Conservation (phyloP, 2,888 invertebrate genomes). For the Drosophila picticornis region DNA sequence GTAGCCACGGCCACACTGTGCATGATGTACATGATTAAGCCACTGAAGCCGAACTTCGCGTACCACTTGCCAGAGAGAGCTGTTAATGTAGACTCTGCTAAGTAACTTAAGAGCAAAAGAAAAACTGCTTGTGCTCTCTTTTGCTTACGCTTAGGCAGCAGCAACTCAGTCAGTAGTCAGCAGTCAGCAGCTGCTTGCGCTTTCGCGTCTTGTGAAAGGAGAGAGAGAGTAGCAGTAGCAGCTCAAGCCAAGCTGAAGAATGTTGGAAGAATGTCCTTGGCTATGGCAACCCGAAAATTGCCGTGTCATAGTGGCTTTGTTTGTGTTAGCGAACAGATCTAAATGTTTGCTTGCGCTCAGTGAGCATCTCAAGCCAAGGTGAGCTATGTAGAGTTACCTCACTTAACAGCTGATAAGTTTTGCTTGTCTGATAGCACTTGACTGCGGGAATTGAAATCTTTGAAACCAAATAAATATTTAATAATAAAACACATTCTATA, state of each 20-base stretch:
- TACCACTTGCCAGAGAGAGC: constrained; percentile 8
- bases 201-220: constrained; percentile 6
- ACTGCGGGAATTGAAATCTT: neutral
- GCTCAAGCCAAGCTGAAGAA: neutral
- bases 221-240: neutral
- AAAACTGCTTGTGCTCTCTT: neutral
- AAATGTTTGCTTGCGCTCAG: neutral
- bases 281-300: neutral
- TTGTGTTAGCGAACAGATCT: neutral
- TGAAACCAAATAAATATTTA: neutral
- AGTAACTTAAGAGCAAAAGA: constrained; percentile 31
- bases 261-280: neutral
- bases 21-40: constrained; percentile 42
- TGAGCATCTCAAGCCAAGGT: neutral
- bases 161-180: neutral
- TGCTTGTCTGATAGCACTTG: neutral
- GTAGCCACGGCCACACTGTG: constrained; percentile 37
- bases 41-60: constrained; percentile 55
- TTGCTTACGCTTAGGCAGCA: neutral
- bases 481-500: no score
- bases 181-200: neutral
- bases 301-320: neutral
- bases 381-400: neutral
- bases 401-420: neutral
- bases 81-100: constrained; percentile 3